These are phyloP conservation scores for Gallinago jamesoni DNA, from an alignment of 2,113 vertebrate genomes.

Conservation along the genomic window DNA sequence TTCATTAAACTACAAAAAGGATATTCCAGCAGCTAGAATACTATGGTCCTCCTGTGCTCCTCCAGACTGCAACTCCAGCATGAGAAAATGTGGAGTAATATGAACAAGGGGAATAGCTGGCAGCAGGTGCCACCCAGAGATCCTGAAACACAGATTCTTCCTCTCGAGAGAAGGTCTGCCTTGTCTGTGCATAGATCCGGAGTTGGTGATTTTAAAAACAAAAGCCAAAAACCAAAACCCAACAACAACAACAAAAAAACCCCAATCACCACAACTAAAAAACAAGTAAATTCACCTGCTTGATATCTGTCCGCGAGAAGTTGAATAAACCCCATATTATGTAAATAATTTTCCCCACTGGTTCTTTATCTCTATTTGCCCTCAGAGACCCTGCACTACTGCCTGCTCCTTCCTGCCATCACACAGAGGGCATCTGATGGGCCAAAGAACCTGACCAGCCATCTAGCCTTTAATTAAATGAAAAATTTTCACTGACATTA, in stretches of 20 bases:
- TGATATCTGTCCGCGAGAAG: background rate
- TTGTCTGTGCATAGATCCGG: background rate
- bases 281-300: background rate
- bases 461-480: background rate
- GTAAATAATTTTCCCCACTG: background rate
- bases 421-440: fast-evolving
- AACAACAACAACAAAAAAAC: no score
- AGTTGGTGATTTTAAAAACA: background rate
- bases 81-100: background rate
- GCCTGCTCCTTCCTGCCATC: background rate
- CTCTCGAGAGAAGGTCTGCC: background rate
- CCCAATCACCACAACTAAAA: no score
- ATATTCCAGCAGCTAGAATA: background rate
- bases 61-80: background rate
- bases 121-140: background rate
- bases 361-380: fast-evolving
- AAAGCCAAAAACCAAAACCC: background rate
- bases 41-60: background rate
- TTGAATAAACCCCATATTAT: background rate
- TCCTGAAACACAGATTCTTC: background rate
- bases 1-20: background rate
- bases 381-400: background rate
- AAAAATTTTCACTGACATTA: background rate
- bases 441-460: background rate
- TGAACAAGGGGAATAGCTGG: background rate